Evolutionary conservation across 2,797 vertebrate genomes (phyloP).

Genomic region (Sphaeramia orbicularis): DNA sequence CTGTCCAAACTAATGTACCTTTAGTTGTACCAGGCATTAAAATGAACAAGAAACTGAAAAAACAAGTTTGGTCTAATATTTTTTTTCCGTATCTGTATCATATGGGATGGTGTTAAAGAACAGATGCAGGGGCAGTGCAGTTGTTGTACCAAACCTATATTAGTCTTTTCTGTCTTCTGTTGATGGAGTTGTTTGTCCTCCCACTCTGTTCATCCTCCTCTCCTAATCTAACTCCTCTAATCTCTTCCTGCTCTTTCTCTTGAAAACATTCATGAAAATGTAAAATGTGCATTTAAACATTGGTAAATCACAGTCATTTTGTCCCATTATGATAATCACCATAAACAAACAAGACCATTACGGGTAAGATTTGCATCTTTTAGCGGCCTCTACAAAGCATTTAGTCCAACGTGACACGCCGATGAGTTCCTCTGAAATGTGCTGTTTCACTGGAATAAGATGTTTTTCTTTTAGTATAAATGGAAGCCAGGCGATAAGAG

Average conservation of each 20-base stretch:
- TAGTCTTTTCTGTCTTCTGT: too few species aligned
- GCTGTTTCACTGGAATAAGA: conserved; percentile 10
- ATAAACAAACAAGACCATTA: conserved; percentile 67
- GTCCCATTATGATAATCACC: conserved; percentile 61
- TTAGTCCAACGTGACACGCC: neutral
- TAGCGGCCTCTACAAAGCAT: conserved; percentile 6
- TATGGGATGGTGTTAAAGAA: too few species aligned
- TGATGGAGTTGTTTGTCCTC: neutral
- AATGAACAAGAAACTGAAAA: too few species aligned
- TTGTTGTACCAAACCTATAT: too few species aligned
- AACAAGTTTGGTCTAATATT: too few species aligned
- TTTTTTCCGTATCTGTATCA: too few species aligned
- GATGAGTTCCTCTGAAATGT: conserved; percentile 27
- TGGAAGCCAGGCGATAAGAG: conserved; percentile 13
- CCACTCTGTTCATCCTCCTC: neutral
- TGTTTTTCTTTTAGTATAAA: conserved; percentile 15
- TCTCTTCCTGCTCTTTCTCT: neutral
- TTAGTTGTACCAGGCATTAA: too few species aligned
- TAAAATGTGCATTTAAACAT: conserved; percentile 50
- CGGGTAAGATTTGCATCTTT: conserved; percentile 54
- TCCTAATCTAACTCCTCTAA: neutral
- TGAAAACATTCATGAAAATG: conserved; percentile 36
- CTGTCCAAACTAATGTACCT: too few species aligned
- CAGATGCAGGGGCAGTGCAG: too few species aligned
- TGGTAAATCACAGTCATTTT: conserved; percentile 62